Evolutionary conservation across 2,888 invertebrate genomes (phyloP).

Genomic region (Nudaria mundana): DNA sequence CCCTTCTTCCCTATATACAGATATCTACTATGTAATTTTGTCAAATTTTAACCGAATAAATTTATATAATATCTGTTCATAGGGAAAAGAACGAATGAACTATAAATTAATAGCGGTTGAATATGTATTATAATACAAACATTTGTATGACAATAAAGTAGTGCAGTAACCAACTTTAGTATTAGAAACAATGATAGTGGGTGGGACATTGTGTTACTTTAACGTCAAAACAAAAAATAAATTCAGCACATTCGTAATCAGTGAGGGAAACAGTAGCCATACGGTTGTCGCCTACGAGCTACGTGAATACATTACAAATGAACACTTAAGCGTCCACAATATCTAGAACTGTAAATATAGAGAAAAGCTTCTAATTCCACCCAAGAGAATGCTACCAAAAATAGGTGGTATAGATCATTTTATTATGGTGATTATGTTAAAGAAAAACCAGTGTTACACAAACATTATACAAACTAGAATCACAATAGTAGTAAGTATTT

Average conservation of each 20-base stretch:
- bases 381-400: constrained; percentile 8
- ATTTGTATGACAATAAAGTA: constrained; percentile 19
- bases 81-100: no score
- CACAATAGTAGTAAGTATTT: constrained; percentile 21
- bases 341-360: constrained; percentile 40
- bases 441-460: no score
- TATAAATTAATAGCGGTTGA: no score
- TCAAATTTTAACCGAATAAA: no score
- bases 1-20: no score
- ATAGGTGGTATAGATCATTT: constrained; percentile 27
- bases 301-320: constrained; percentile 65
- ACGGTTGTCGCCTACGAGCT: constrained; percentile 60
- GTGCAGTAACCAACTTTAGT: constrained; percentile 12
- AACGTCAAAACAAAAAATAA: constrained; percentile 42
- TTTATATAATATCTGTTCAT: no score
- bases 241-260: constrained; percentile 65
- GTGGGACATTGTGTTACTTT: constrained; percentile 27
- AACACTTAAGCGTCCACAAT: constrained; percentile 29
- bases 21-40: no score
- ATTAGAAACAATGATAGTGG: constrained; percentile 20
- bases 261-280: constrained; percentile 65
- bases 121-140: constrained; percentile 5
- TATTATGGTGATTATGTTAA: constrained; percentile 34
- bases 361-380: constrained; percentile 11
- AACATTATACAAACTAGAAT: constrained; percentile 57